Conservation (phyloP, 2,888 invertebrate genomes). For the Epicampocera succincta region DNA sequence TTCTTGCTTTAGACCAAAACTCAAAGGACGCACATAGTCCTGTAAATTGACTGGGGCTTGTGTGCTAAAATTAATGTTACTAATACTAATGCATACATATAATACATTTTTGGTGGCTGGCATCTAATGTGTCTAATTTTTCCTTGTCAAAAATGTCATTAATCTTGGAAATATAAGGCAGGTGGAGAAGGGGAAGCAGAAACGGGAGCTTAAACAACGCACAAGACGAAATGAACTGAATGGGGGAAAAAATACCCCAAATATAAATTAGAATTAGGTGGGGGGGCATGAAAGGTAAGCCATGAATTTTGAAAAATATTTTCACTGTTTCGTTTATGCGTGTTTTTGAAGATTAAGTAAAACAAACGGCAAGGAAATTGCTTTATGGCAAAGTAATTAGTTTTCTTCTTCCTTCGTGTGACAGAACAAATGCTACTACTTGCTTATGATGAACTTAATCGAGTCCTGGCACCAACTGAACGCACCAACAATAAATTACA, state of each 20-base stretch:
- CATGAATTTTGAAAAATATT: conserved; percentile 1
- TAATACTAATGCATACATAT: not conserved
- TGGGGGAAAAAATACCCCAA: conserved; percentile 1
- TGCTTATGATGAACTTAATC: too few relatives aligned
- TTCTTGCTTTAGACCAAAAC: conserved; percentile 41
- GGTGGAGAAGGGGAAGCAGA: conserved; percentile 19
- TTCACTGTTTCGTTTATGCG: conserved; percentile 37
- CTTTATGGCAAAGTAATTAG: conserved; percentile 37
- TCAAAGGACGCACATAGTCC: conserved; percentile 33
- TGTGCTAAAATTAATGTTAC: conserved; percentile 18
- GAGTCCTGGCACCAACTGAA: too few relatives aligned
- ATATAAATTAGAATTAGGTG: not conserved
- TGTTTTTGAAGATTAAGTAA: conserved; percentile 58
- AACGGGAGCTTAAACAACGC: conserved; percentile 3
- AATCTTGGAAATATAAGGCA: conserved; percentile 73
- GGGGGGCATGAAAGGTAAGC: conserved; percentile 2
- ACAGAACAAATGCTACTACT: too few relatives aligned
- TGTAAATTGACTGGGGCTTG: conserved; percentile 3
- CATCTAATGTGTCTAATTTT: conserved; percentile 77
- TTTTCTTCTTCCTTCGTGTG: too few relatives aligned
- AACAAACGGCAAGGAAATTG: conserved; percentile 71
- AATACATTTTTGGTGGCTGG: conserved; percentile 57
- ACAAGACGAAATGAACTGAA: not conserved
- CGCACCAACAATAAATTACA: too few relatives aligned
- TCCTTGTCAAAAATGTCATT: conserved; percentile 80